Percentiles rank a stretch among this genome's conserved stretches.
Evolutionary conservation across 1,140 invertebrate genomes (phyloP).

Genomic region (Drosophila mayri): DNA sequence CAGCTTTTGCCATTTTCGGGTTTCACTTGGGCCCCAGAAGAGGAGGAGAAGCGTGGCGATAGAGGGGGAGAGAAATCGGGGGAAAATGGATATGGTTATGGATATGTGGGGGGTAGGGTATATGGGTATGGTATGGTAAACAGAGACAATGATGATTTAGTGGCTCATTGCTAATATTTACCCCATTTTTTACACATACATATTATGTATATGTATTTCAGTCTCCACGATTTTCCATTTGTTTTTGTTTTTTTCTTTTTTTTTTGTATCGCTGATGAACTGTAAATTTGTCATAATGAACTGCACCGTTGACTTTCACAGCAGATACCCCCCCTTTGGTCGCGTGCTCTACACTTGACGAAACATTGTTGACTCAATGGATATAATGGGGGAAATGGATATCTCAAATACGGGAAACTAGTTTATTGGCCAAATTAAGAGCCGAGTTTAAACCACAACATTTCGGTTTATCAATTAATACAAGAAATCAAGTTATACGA

Average conservation of each 20-base stretch:
- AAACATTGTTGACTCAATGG: slow-evolving; percentile 22
- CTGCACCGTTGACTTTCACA: slow-evolving; percentile 56
- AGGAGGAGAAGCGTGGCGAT: not conserved
- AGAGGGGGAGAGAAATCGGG: not conserved
- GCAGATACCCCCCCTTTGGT: slow-evolving; percentile 39
- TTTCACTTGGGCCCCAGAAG: slow-evolving; percentile 39
- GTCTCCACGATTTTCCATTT: slow-evolving; percentile 9
- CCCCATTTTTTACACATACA: slow-evolving; percentile 7
- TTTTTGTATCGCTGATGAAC: slow-evolving; percentile 48
- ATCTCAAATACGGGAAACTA: slow-evolving; percentile 22
- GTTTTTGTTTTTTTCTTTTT: not conserved
- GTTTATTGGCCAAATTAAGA: slow-evolving; percentile 46
- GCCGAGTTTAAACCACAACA: slow-evolving; percentile 17
- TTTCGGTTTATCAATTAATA: slow-evolving; percentile 7
- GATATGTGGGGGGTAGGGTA: not conserved
- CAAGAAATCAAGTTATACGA: not conserved
- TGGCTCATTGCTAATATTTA: slow-evolving; percentile 57
- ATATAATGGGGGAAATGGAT: slow-evolving; percentile 2
- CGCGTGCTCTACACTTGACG: slow-evolving; percentile 51
- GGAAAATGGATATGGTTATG: slow-evolving; percentile 28
- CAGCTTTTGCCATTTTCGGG: slow-evolving; percentile 54
- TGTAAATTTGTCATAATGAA: slow-evolving; percentile 64
- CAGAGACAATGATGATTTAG: slow-evolving; percentile 52
- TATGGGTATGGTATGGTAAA: slow-evolving; percentile 24
- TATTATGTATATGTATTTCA: not conserved